Conservation (phyloP, 2,888 invertebrate genomes). For the Sepiola atlantica region DNA sequence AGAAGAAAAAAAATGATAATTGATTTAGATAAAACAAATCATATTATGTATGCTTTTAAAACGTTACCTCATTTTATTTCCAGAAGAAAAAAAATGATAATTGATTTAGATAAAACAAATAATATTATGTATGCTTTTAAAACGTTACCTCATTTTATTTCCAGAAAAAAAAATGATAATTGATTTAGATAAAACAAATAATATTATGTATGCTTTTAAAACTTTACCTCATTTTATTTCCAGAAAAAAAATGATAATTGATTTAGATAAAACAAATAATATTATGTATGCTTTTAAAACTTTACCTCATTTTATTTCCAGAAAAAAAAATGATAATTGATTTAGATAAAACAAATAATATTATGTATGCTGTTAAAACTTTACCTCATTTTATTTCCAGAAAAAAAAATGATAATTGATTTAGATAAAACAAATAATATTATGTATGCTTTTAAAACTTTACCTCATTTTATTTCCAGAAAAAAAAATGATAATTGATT, state of each 20-base stretch:
- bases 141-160: slow-evolving; percentile 8
- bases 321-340: slow-evolving; percentile 34
- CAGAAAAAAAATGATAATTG: slow-evolving; percentile 32
- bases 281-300: slow-evolving; percentile 4
- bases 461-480: background rate
- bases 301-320: background rate
- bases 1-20: slow-evolving; percentile 35
- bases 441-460: background rate
- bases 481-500: slow-evolving; percentile 37
- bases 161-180: slow-evolving; percentile 2
- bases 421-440: slow-evolving; percentile 15
- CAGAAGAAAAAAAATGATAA: slow-evolving; percentile 13
- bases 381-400: background rate
- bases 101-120: slow-evolving; percentile 33
- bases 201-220: background rate
- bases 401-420: slow-evolving; percentile 35
- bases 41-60: background rate
- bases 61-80: background rate
- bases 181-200: slow-evolving; percentile 33
- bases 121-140: slow-evolving; percentile 2
- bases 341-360: slow-evolving; percentile 15
- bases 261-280: slow-evolving; percentile 24
- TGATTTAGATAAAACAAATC: slow-evolving; percentile 33
- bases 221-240: slow-evolving; percentile 8
- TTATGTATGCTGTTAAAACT: background rate